Conservation (phyloP, 1,140 invertebrate species). For the Drosophila dunni region DNA sequence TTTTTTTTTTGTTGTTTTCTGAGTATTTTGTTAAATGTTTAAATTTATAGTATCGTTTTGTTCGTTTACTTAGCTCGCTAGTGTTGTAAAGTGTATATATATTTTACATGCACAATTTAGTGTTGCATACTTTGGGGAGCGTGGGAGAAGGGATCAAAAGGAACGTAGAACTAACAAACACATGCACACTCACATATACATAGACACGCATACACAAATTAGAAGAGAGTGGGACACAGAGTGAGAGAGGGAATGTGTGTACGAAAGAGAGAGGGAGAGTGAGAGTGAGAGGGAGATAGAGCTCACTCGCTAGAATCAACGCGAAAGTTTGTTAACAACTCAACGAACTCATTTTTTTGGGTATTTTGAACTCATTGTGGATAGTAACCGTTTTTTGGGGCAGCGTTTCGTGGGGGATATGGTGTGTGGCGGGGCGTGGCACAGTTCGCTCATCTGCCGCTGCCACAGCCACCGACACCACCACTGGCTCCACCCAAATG, state of each 20-base stretch:
- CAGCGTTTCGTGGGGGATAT: conserved; percentile 5
- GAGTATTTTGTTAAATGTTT: conserved; percentile 13
- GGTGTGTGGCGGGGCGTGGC: not conserved
- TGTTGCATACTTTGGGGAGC: conserved; percentile 15
- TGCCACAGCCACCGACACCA: conserved; percentile 33
- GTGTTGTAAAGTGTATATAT: conserved; percentile 27
- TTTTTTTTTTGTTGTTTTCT: conserved; percentile 9
- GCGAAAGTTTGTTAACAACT: conserved; percentile 50
- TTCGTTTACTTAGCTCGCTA: conserved; percentile 16
- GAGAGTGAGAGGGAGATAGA: not conserved
- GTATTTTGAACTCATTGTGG: conserved; percentile 9
- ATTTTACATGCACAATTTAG: conserved; percentile 22
- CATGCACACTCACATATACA: conserved; percentile 2
- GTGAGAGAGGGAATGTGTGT: not conserved
- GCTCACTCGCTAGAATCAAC: conserved; percentile 64
- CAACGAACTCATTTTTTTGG: conserved; percentile 6
- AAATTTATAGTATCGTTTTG: conserved; percentile 24
- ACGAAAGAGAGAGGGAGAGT: not conserved
- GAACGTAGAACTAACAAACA: not conserved
- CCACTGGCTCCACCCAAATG: conserved; percentile 64
- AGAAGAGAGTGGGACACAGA: not conserved
- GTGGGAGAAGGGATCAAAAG: not conserved
- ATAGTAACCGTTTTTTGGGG: conserved; percentile 10
- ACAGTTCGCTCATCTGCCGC: conserved; percentile 55
- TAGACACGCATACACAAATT: conserved; percentile 4